Evolutionary conservation across 2,797 vertebrate genomes (phyloP), one percentile per base, ranked within the genome.

Genomic region (Rhodeus uyekii): DNA sequence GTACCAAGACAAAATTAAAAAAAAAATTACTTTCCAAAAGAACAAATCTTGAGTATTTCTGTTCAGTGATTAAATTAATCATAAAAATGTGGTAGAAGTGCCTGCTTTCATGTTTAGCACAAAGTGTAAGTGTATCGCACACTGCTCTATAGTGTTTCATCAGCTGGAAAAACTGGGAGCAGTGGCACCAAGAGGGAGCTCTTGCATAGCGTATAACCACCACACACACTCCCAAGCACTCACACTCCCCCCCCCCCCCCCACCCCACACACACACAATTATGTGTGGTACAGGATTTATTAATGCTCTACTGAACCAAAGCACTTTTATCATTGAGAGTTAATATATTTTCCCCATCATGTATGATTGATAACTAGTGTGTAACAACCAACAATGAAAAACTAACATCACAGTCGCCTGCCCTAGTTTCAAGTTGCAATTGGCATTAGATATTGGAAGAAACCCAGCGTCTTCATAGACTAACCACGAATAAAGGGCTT

Each of bases 181-280:
- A 89, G 86, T 91, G 89, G 88, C 94, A 95, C 92, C 92, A 94
- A 95, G 93, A 94, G 94, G 93, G 94, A 94, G 94, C 94, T 94
- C 93, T 93, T 89, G 60, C 89, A 93, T 93, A 91, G 91, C 90
- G 64, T 92, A 93, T 94, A 84, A 80, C 48, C 46, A 24, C 44
- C 73, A 42, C 9, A 27, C 19, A 79, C 24, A 78, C 48, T 24
- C 72, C 32, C 27, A 34, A 29, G 46, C 34, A 22, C 42, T 76
- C 58, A 80, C 32, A 65, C 71, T 22, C n/a, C 46, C 50, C 46
- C 46, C 44, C 44, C 55, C 46, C 22, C 60, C 34, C 36, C 69
- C 46, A 69, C 74, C 82, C 44, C 55, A 29, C 39, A 76, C 36
- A 60, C 55, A 65, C 53, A 69, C 38, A 61, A 22, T 67, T 27